Conservation (phyloP, 1,140 invertebrate species). For the Drosophila setifemur region DNA sequence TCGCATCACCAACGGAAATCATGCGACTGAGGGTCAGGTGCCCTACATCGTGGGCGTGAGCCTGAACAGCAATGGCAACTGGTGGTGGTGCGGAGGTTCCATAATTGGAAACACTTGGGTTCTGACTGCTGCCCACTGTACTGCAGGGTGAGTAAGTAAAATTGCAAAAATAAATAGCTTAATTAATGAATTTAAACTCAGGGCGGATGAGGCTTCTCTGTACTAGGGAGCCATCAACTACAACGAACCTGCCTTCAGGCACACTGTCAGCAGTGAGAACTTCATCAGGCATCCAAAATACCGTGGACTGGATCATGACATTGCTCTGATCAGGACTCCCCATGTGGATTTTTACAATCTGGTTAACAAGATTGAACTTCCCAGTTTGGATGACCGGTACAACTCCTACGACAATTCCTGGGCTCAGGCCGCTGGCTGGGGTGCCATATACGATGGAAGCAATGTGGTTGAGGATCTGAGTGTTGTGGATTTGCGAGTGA, state of each 20-base stretch:
- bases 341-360: conserved; percentile 47
- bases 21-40: conserved; percentile 81
- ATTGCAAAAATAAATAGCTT: fast-evolving
- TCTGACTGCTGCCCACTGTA: conserved; percentile 86
- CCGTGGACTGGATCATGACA: conserved; percentile 15
- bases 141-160: conserved; percentile 3
- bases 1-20: conserved; percentile 69
- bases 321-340: conserved; percentile 41
- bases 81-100: conserved; percentile 85
- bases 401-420: conserved; percentile 28
- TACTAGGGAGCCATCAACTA: conserved; percentile 64
- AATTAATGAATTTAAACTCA: too few species aligned
- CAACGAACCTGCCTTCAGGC: conserved; percentile 38
- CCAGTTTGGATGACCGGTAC: conserved; percentile 44
- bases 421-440: conserved; percentile 56
- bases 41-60: conserved; percentile 83
- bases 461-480: conserved; percentile 37
- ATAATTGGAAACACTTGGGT: conserved; percentile 84
- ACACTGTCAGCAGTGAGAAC: conserved; percentile 34
- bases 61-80: conserved; percentile 60
- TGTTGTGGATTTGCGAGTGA: conserved; percentile 22
- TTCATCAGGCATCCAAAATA: conserved; percentile 36
- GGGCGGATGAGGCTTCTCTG: conserved; percentile 42
- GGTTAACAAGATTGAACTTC: conserved; percentile 55
- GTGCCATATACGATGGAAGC: conserved; percentile 48